Evolutionary conservation across 1,140 invertebrate genomes (phyloP).

Genomic region (Eubasilissa regina): DNA sequence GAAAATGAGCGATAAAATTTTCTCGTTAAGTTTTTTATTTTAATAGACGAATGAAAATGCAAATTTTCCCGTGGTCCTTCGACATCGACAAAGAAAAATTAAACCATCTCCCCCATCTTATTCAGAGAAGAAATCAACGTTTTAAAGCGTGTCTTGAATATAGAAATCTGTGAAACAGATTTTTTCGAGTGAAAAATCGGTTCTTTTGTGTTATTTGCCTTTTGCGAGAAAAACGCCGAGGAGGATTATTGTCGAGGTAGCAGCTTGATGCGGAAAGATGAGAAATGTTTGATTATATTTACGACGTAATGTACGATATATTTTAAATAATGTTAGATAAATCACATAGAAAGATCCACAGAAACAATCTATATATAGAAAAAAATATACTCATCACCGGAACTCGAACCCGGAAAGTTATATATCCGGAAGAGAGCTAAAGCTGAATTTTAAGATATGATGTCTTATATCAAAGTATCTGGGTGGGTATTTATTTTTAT

Average conservation of each 20-base stretch:
- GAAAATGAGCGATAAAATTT: slow-evolving; percentile 47
- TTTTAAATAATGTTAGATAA: too few species aligned
- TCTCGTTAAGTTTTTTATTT: slow-evolving; percentile 57
- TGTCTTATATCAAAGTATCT: too few species aligned
- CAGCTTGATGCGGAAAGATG: slow-evolving; percentile 3
- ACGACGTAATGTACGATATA: too few species aligned
- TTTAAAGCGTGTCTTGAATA: slow-evolving; percentile 19
- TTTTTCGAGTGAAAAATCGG: slow-evolving; percentile 6
- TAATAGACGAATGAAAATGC: slow-evolving; percentile 56
- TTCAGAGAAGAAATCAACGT: background rate
- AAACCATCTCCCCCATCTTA: background rate
- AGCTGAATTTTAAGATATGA: too few species aligned
- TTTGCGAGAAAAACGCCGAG: background rate
- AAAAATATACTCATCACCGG: too few species aligned
- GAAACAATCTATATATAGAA: too few species aligned
- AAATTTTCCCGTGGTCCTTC: slow-evolving; percentile 42
- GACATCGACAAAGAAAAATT: slow-evolving; percentile 35
- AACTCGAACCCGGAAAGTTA: too few species aligned
- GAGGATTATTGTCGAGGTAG: background rate
- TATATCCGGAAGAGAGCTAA: too few species aligned
- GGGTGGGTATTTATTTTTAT: too few species aligned
- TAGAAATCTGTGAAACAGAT: slow-evolving; percentile 24
- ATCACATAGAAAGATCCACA: too few species aligned
- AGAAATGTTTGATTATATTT: slow-evolving; percentile 4
- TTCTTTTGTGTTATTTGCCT: slow-evolving; percentile 29